Conservation (phyloP, 2,888 invertebrate genomes). For the Melanostoma scalare region DNA sequence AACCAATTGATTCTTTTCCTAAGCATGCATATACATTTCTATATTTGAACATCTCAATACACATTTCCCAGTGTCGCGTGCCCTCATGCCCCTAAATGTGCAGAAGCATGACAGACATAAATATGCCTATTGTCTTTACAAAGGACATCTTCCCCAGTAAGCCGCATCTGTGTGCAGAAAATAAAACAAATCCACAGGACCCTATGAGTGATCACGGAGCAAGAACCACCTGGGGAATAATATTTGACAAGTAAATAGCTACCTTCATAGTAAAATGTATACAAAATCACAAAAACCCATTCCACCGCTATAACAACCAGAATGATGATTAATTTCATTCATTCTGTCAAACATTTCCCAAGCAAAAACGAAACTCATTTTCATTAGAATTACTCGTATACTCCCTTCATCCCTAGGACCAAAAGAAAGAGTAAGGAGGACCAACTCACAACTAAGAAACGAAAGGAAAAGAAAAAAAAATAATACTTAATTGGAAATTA, state of each 20-base stretch:
- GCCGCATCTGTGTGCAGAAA: constrained; percentile 23
- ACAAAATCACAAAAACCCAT: constrained; percentile 4
- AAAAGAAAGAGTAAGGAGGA: neutral
- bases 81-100: constrained; percentile 35
- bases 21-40: too few relatives aligned
- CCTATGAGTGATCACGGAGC: constrained; percentile 26
- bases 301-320: neutral
- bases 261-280: neutral
- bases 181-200: neutral
- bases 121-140: constrained; percentile 8
- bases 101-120: constrained; percentile 21
- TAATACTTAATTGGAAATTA: constrained; percentile 61
- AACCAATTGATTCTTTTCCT: too few relatives aligned
- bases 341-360: constrained; percentile 44
- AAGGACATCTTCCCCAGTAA: constrained; percentile 2
- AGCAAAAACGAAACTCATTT: constrained; percentile 54
- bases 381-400: constrained; percentile 40
- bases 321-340: constrained; percentile 59
- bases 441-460: neutral
- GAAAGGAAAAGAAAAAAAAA: neutral
- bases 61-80: constrained; percentile 48
- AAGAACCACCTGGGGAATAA: constrained; percentile 27
- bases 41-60: too few relatives aligned
- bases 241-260: constrained; percentile 5
- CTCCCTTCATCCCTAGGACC: neutral